Evolutionary conservation across 2,113 vertebrate genomes (phyloP), one percentile per base, ranked within the genome.

Genomic region (Pan paniscus): DNA sequence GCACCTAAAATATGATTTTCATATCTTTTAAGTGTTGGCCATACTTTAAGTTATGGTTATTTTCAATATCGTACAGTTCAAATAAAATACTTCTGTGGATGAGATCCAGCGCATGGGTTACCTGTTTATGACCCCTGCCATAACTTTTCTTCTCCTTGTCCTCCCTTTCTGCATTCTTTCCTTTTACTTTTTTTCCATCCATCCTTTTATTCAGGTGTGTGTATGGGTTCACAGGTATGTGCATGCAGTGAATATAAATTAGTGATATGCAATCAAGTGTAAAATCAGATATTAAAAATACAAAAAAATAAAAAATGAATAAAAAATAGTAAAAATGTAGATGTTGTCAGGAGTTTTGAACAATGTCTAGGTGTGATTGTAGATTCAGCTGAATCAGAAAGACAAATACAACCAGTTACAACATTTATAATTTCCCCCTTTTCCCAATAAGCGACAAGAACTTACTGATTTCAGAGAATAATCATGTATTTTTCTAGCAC

Each of bases 21-120:
- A 83, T 43, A 61, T 90, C 43, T 81, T 43, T 14, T 0, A 57
- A 86, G 23, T 12, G 1, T 50, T 96, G 16, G 6, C 2, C 23
- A 82, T 67, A 46, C 40, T 89, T 86, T 57, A 50, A 78, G 32
- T 70, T 76, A 50, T 27, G 14, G 32, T 32, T 67, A 96, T 93
- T 96, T 93, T 80, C 16, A 68, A 8, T 84, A 79, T 22, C 22
- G 13, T 72, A 35, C 5, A 23, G 2, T 70, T 92, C 10, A 78
- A 73, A 27, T 86, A 6, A 40, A 84, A 61, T 12, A 4, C 6
- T 75, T 20, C 50, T 17, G 11, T 43, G 46, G 2, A 18, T 67
- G 27, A 92, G 17, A 32, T 16, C 2, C 22, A 82, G 14, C 5
- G 59, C 12, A 17, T 73, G n/a, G 23, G 3, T 32, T 78, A 8